phyloP scores from a whole-genome alignment of 2,888 invertebrate genomes.

The Spialia ferax region DNA sequence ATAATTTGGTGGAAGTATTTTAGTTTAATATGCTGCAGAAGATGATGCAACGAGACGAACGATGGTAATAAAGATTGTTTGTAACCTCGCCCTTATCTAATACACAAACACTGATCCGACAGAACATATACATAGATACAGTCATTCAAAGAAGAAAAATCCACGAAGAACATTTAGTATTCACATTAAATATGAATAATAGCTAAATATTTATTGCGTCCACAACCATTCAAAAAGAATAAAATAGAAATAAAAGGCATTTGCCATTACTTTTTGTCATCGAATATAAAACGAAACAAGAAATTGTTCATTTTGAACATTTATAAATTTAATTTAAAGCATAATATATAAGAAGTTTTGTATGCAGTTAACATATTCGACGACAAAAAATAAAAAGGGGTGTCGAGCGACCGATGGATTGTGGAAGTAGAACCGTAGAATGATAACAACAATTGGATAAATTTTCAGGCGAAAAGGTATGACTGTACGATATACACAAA shows the following conservation, averaged over 20 bases:
- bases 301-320: too few species aligned
- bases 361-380: constrained; percentile 53
- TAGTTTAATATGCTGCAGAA: background rate
- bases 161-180: constrained; percentile 73
- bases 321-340: background rate
- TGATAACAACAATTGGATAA: constrained; percentile 58
- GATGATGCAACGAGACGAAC: too few species aligned
- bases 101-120: constrained; percentile 60
- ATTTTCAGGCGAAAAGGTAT: constrained; percentile 62
- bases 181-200: constrained; percentile 62
- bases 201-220: constrained; percentile 68
- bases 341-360: too few species aligned
- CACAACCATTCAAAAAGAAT: constrained; percentile 75
- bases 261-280: constrained; percentile 61
- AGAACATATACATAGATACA: constrained; percentile 68
- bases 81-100: constrained; percentile 68
- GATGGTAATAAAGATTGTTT: constrained; percentile 43
- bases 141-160: constrained; percentile 66
- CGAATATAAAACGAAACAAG: too few species aligned
- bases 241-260: constrained; percentile 70
- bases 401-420: constrained; percentile 60
- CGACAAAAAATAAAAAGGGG: constrained; percentile 58
- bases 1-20: too few species aligned
- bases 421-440: constrained; percentile 58
- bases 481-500: constrained; percentile 56